Conservation (phyloP, 2,888 invertebrate genomes). For the Hirtodrosophila trivittata region DNA sequence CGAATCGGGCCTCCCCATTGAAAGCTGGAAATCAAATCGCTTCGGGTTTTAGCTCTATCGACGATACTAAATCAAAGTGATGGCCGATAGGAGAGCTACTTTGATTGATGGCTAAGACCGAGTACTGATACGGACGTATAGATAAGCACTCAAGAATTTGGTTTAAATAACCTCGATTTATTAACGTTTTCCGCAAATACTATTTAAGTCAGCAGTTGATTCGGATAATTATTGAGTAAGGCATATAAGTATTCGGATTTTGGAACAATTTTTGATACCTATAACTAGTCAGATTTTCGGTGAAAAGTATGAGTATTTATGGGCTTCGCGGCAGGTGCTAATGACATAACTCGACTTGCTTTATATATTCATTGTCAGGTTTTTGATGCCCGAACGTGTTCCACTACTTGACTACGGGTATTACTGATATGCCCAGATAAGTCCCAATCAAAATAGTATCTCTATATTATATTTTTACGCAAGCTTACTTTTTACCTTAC, state of each 20-base stretch:
- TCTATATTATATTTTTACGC: background rate
- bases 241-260: too few species aligned
- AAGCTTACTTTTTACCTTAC: background rate
- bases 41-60: conserved; percentile 37
- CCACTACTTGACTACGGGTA: background rate
- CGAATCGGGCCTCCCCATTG: conserved; percentile 32
- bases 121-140: too few species aligned
- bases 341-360: background rate
- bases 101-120: conserved; percentile 34
- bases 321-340: conserved; percentile 19
- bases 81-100: conserved; percentile 32
- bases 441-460: background rate
- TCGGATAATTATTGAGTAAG: too few species aligned
- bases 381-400: background rate
- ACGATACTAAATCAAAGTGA: conserved; percentile 49
- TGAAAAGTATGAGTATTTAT: background rate
- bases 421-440: conserved; percentile 9
- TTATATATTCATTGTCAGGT: background rate
- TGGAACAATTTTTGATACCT: too few species aligned
- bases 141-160: conserved; percentile 15
- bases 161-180: conserved; percentile 1
- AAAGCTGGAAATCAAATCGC: conserved; percentile 55
- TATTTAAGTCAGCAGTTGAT: background rate
- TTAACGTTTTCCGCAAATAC: background rate
- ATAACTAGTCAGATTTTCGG: too few species aligned